A percentile compares a stretch with the other conserved stretches of the same genome.
Conservation (phyloP, 2,113 vertebrate genomes). For the Urocolius indicus region DNA sequence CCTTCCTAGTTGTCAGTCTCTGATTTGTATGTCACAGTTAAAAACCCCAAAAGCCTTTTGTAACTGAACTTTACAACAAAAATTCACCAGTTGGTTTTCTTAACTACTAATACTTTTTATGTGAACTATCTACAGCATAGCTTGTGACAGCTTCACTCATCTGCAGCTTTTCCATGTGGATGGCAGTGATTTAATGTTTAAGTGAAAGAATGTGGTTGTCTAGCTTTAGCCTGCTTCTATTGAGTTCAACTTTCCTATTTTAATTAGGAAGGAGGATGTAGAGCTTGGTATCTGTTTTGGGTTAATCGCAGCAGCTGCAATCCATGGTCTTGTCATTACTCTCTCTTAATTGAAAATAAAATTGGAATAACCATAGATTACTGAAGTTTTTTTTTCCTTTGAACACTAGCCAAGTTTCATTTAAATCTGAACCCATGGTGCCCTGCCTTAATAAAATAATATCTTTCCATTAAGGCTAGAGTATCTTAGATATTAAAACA, state of each 20-base stretch:
- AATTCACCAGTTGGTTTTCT: neutral
- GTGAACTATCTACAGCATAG: neutral
- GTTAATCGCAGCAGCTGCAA: conserved; percentile 47
- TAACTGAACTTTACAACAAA: neutral
- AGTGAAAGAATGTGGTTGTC: neutral
- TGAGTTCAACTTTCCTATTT: conserved; percentile 48
- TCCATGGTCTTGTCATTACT: conserved; percentile 44
- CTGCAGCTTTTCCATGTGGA: neutral
- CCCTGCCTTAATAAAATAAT: neutral
- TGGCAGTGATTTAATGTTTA: neutral
- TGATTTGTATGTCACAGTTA: neutral
- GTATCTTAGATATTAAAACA: neutral
- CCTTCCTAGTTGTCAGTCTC: neutral
- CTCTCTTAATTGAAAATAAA: conserved; percentile 22
- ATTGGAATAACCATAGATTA: conserved; percentile 1
- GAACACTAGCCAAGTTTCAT: neutral
- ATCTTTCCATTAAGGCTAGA: neutral
- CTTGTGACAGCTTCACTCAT: neutral
- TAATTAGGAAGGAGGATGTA: conserved; percentile 35
- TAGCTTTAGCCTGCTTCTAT: neutral
- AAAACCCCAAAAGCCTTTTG: fast-evolving
- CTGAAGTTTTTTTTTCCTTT: conserved; percentile 28
- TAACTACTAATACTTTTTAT: neutral
- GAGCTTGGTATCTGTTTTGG: conserved; percentile 57
- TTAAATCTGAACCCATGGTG: neutral